These are phyloP conservation scores for Quadroppia sp. DNA, from an alignment of 2,888 invertebrate species.

Conservation along the genomic window DNA sequence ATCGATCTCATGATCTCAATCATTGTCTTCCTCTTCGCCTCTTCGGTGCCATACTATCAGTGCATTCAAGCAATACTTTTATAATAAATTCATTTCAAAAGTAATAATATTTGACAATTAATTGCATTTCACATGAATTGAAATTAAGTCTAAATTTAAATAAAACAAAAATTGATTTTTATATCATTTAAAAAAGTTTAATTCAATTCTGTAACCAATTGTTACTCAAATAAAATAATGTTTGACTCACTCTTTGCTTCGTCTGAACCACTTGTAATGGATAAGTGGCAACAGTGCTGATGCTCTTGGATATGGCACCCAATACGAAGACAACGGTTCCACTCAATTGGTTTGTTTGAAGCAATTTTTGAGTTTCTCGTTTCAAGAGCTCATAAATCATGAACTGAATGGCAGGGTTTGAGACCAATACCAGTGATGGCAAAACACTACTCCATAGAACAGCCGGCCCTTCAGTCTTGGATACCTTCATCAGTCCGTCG, in stretches of 20 bases:
- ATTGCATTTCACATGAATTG: too few species aligned
- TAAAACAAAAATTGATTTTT: too few species aligned
- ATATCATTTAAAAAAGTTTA: too few species aligned
- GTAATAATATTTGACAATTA: too few species aligned
- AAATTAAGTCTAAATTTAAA: too few species aligned
- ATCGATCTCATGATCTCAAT: constrained; percentile 41
- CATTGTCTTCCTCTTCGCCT: constrained; percentile 43
- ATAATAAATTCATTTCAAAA: background rate
- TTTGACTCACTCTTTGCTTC: constrained; percentile 60
- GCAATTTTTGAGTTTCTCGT: constrained; percentile 36
- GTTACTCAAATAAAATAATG: background rate
- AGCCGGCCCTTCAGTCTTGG: constrained; percentile 66
- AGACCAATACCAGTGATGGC: constrained; percentile 77
- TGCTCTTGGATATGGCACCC: constrained; percentile 78
- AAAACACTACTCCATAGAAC: constrained; percentile 78
- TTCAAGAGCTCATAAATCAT: constrained; percentile 85
- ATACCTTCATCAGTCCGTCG: constrained; percentile 46
- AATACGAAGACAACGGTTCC: constrained; percentile 64
- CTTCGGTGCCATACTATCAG: constrained; percentile 45
- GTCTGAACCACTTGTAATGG: constrained; percentile 82
- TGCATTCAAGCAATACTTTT: background rate
- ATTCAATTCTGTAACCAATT: too few species aligned
- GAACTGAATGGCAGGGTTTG: constrained; percentile 87
- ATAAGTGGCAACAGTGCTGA: constrained; percentile 82
- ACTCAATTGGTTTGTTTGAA: constrained; percentile 50